Evolutionary conservation across 2,113 vertebrate species (phyloP).

Genomic region (Recurvirostra avosetta): DNA sequence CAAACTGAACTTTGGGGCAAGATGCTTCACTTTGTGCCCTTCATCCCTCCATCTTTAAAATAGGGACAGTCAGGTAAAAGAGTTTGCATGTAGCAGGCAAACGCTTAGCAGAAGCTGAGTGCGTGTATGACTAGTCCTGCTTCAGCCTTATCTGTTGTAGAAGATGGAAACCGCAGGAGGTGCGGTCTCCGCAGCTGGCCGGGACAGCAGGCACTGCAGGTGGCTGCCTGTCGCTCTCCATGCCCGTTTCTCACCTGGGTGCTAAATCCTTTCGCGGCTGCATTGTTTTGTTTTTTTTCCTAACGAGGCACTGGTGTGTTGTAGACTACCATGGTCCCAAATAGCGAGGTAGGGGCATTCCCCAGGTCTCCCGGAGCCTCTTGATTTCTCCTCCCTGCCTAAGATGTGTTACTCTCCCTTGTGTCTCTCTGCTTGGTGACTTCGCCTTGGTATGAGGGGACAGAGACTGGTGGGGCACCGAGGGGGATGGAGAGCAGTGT

Average conservation of each 20-base stretch:
- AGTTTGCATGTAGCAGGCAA: neutral
- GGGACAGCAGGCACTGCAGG: neutral
- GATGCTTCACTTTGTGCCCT: neutral
- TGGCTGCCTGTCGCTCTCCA: fast-evolving
- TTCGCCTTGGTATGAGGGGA: neutral
- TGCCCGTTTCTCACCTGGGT: neutral
- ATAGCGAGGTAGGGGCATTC: neutral
- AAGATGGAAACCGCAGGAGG: fast-evolving
- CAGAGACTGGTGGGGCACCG: fast-evolving
- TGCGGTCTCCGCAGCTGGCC: fast-evolving
- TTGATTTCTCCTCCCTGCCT: neutral
- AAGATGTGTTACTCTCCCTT: too few relatives aligned
- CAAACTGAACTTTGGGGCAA: neutral
- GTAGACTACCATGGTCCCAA: neutral
- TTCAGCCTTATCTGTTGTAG: neutral
- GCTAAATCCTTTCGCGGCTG: neutral
- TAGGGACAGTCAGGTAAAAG: neutral
- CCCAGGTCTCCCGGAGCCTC: neutral
- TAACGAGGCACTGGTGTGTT: fast-evolving
- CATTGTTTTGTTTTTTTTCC: neutral
- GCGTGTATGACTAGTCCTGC: neutral
- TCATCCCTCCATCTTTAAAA: neutral
- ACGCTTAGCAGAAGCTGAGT: neutral
- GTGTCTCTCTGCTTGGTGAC: neutral
- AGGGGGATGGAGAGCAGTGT: neutral